Evolutionary conservation across 2,888 invertebrate species (phyloP).

Genomic region (Gari tellinella): DNA sequence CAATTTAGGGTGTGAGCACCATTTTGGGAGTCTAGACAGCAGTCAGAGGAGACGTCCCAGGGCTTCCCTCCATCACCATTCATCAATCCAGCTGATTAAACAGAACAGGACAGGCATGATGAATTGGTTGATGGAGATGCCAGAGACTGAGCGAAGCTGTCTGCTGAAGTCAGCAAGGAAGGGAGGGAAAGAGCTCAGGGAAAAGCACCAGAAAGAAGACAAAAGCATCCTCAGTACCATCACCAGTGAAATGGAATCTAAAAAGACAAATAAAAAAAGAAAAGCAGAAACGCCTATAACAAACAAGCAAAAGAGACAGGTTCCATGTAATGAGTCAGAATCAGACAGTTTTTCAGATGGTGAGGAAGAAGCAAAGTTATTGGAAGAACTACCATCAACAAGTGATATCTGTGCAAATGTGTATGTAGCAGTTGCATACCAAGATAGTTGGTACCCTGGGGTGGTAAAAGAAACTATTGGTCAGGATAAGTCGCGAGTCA

Average conservation of each 20-base stretch:
- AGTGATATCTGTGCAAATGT: conserved; percentile 5
- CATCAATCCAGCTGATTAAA: conserved; percentile 57
- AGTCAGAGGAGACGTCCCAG: conserved; percentile 49
- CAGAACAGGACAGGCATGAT: conserved; percentile 39
- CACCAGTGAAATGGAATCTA: background rate
- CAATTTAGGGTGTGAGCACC: conserved; percentile 62
- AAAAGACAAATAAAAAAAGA: background rate
- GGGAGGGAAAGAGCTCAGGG: conserved; percentile 5
- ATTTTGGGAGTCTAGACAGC: conserved; percentile 59
- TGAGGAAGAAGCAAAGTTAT: background rate
- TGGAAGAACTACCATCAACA: no score
- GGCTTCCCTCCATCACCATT: conserved; percentile 59
- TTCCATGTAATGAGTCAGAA: background rate
- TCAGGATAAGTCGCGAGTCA: background rate
- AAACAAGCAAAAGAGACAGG: no score
- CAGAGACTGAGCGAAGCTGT: background rate
- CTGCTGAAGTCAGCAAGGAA: conserved; percentile 37
- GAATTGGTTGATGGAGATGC: conserved; percentile 47
- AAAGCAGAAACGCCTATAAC: no score
- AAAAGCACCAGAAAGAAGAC: conserved; percentile 9
- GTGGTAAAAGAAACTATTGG: background rate
- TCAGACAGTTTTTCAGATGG: background rate
- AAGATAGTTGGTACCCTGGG: conserved; percentile 37
- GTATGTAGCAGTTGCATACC: conserved; percentile 35
- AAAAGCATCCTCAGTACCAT: conserved; percentile 8